Evolutionary conservation across 2,113 vertebrate species (phyloP), one percentile per base, ranked within the genome.

Genomic region (Alosa alosa): DNA sequence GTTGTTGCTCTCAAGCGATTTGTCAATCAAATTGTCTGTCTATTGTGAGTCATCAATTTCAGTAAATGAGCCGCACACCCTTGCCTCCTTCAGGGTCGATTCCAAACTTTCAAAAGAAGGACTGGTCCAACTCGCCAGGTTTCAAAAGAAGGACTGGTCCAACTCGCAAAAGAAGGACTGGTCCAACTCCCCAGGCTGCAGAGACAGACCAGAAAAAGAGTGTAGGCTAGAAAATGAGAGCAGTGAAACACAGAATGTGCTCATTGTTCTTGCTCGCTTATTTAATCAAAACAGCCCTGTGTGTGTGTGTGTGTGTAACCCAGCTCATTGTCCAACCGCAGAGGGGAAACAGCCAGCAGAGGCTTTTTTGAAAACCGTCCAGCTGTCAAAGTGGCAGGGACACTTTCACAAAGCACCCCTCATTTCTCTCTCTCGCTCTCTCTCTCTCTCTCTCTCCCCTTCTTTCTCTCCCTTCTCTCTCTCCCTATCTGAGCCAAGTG

Each of bases 311-410:
- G 88, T 89, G 81, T 81, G 84, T 82, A 39, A 88, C 90, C 93
- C 84, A 57, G 83, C 92, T 92, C 91, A 92, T 93, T 95, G 94
- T 94, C 92, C 92, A 22, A n/a, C 85, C 90, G 92, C 88, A 86
- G 90, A 93, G 92, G 89, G 94, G 93, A 91, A 93, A 93, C 91
- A 88, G 92, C 91, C 90, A 93, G 93, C 92, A 94, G 87, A 88
- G 89, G 92, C 91, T 92, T 94, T 94, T 95, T 94, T 93, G 92
- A 94, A 95, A 95, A 95, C 93, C 95, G 94, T 95, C 94, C 94
- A 95, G 94, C 93, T 95, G 94, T 95, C 94, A 95, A 95, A 96
- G 94, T 93, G 91, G 93, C 93, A 92, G 87, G 95, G 95, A 95
- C 94, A 96, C 92, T 91, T 94, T 93, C 92, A 95, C 95, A 94